Conservation (phyloP, 2,113 vertebrate species). For the Rhinogobius similis region DNA sequence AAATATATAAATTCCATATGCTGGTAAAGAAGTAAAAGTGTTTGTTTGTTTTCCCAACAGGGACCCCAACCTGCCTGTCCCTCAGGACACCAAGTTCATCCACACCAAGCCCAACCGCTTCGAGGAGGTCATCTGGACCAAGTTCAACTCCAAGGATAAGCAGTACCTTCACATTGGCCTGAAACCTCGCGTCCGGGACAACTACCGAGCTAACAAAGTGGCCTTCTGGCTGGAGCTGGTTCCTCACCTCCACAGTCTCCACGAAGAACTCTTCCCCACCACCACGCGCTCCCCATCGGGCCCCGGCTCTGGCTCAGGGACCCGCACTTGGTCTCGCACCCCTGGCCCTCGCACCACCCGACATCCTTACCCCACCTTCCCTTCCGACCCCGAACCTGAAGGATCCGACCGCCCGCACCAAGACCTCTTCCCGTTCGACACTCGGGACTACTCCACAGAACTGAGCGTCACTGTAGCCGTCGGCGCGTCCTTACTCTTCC, state of each 20-base stretch:
- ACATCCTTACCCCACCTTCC: constrained; percentile 80
- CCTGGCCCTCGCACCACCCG: constrained; percentile 75
- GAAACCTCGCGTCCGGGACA: constrained; percentile 88
- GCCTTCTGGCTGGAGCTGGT: constrained; percentile 93
- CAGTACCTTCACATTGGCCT: constrained; percentile 92
- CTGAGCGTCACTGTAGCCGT: constrained; percentile 90
- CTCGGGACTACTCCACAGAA: constrained; percentile 90
- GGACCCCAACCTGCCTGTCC: constrained; percentile 90
- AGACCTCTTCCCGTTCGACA: constrained; percentile 84
- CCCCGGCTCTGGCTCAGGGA: constrained; percentile 65
- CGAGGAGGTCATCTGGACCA: constrained; percentile 94
- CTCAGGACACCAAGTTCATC: constrained; percentile 94
- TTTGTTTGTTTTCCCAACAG: constrained; percentile 58
- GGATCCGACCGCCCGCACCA: constrained; percentile 77
- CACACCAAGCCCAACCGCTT: constrained; percentile 95
- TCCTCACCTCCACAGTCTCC: constrained; percentile 88
- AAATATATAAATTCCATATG: too few species aligned
- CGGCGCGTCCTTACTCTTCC: constrained; percentile 90
- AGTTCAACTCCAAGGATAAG: constrained; percentile 94
- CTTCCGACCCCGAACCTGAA: constrained; percentile 75
- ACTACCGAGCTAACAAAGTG: constrained; percentile 93
- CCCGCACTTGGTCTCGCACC: constrained; percentile 63
- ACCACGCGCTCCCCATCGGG: constrained; percentile 80
- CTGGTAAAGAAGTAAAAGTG: neutral
- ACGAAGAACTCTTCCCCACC: constrained; percentile 79